Base-by-base conservation (phyloP, 1,140 invertebrate genomes). In the Rhynchophorus ferrugineus region DNA sequence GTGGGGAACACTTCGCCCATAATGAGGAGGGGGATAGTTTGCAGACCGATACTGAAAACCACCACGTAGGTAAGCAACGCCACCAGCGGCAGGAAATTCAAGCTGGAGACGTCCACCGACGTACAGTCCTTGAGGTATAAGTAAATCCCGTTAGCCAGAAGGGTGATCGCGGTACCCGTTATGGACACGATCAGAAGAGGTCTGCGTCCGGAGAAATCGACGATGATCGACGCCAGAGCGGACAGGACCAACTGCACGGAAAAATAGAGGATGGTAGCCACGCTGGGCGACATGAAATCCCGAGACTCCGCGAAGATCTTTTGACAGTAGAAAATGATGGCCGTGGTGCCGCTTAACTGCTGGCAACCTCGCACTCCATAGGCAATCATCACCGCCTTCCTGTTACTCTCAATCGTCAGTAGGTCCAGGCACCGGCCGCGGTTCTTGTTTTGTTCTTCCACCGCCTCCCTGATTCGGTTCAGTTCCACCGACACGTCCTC, bases 301-400 rank as follows among this genome's bases (percentile, higher is more conserved):
- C 76, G 75, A 8, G 75, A 75, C 18, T 74, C 70, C 9, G 77
- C 74, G 56, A 91, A 80, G 54, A 91, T 87, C 37, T 81, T 80
- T 47, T 86, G 81, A 18, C 83, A 77, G 61, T 88, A 89, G 29
- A 84, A 82, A 56, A 83, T 80, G 14, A 90, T 74, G 1, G 82
- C 83, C 37, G 84, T 83, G n/a, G 87, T 80, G 1, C 87, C 84
- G 49, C 79, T 84, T 21, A 88, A 74, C 62, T 89, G 85, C 63
- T 90, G 85, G 14, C 85, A 81, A 9, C 82, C 73, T 62, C 85
- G 48, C 43, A 88, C 69, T 14, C 78, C 71, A 21, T 81, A 61
- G 3, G 79, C 69, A 35, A 87, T 78, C 5, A 78, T 66, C 9
- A 89, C 62, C 1, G 80, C 82, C 52, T 73, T 78, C 24, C 77